These are phyloP conservation scores for Acronicta psi DNA, from an alignment of 2,888 invertebrate species.

Conservation along the genomic window DNA sequence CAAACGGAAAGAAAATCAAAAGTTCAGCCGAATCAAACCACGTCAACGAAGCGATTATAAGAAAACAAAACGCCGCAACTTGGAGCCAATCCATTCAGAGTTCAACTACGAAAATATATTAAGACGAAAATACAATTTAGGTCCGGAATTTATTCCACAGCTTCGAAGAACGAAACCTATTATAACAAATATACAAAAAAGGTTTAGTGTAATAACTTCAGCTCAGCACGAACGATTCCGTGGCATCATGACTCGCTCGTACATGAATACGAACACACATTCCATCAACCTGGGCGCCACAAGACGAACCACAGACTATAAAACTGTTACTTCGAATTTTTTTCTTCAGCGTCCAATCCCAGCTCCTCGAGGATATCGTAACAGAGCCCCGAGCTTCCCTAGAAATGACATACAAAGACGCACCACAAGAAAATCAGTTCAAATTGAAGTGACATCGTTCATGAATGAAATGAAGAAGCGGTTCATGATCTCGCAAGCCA, in stretches of 20 bases:
- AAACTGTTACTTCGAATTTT: background rate
- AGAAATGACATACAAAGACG: background rate
- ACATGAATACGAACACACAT: background rate
- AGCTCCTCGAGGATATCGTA: background rate
- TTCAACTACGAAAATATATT: background rate
- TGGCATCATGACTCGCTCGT: too few species aligned
- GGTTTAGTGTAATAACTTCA: background rate
- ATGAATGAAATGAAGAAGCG: background rate
- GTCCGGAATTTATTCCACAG: background rate
- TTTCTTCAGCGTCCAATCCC: background rate
- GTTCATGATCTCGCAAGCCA: background rate
- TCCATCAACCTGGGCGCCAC: background rate
- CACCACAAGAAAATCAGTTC: background rate
- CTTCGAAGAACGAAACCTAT: background rate
- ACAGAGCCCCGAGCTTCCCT: background rate
- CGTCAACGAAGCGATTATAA: background rate
- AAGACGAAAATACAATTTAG: background rate
- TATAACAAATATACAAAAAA: background rate
- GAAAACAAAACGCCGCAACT: background rate
- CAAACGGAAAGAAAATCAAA: background rate
- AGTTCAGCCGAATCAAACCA: background rate
- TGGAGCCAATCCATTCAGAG: rapidly evolving
- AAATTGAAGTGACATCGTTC: background rate
- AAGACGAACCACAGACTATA: background rate
- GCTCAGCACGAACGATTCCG: background rate